Conservation (phyloP, 2,113 vertebrate genomes). For the Microcebus ravelobensis region DNA sequence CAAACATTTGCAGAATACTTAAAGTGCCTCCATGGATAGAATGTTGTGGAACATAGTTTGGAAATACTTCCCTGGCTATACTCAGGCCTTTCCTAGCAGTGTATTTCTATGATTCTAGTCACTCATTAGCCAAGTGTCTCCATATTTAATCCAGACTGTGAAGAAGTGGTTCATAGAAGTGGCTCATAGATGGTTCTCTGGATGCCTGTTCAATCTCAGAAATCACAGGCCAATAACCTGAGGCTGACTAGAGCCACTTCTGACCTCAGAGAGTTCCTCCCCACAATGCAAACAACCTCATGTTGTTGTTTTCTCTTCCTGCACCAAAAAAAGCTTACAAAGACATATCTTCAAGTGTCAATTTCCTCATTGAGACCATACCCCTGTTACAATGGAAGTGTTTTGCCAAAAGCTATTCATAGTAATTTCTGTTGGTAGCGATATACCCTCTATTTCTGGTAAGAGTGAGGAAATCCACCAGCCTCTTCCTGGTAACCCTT, state of each 20-base stretch:
- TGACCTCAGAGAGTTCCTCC: constrained; percentile 51
- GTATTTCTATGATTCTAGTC: background rate
- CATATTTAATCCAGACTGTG: background rate
- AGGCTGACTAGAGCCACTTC: background rate
- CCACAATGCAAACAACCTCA: constrained; percentile 77
- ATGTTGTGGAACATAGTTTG: background rate
- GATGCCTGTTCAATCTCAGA: background rate
- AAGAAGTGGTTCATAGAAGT: background rate
- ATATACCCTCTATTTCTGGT: constrained; percentile 50
- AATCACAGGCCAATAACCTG: background rate
- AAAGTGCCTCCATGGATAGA: background rate
- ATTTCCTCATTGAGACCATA: constrained; percentile 78
- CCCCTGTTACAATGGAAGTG: constrained; percentile 73
- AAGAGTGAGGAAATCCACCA: constrained; percentile 56
- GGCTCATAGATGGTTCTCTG: background rate
- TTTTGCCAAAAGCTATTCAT: constrained; percentile 46
- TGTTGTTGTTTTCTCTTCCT: constrained; percentile 81
- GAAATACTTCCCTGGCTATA: background rate
- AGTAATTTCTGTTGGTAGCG: constrained; percentile 71
- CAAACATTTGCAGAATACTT: constrained; percentile 13
- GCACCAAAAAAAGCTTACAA: constrained; percentile 11
- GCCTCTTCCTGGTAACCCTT: constrained; percentile 1
- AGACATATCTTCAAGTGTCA: constrained; percentile 71
- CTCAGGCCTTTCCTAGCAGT: background rate
- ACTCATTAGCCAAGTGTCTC: background rate